These are phyloP conservation scores for Frankliniella fusca DNA, from an alignment of 2,888 invertebrate species.

Conservation along the genomic window DNA sequence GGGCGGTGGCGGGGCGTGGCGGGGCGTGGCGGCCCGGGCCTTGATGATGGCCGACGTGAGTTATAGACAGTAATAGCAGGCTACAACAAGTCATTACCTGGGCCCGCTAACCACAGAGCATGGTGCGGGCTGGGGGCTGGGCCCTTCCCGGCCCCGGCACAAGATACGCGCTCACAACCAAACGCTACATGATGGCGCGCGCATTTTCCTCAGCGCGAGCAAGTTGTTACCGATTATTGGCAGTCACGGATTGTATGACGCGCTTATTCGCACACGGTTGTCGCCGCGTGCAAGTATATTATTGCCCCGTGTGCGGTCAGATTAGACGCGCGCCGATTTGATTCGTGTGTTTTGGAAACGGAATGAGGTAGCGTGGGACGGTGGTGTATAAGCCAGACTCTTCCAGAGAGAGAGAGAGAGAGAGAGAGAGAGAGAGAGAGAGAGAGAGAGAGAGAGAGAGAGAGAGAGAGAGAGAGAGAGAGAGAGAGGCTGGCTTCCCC, in stretches of 20 bases:
- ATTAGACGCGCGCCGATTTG: too few species aligned
- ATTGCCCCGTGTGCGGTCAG: too few species aligned
- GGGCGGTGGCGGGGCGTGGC: not conserved
- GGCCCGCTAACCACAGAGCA: constrained; percentile 5
- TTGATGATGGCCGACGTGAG: constrained; percentile 2
- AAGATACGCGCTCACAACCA: not conserved
- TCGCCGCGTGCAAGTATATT: not conserved
- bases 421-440: constrained; percentile 19
- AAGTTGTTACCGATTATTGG: too few species aligned
- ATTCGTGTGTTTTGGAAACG: too few species aligned
- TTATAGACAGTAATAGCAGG: constrained; percentile 23
- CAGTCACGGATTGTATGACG: not conserved
- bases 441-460: constrained; percentile 24
- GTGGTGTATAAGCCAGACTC: not conserved
- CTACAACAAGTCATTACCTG: constrained; percentile 26
- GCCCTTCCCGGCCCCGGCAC: not conserved
- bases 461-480: constrained; percentile 16
- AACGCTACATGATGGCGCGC: not conserved
- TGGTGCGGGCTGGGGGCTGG: not conserved
- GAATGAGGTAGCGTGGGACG: not conserved
- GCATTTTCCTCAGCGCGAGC: not conserved
- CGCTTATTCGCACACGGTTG: not conserved
- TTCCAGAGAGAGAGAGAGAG: not conserved
- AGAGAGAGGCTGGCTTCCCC: not conserved
- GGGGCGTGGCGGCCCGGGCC: not conserved